Conservation (phyloP, 2,797 vertebrate species). For the Micropoecilia bifurca region DNA sequence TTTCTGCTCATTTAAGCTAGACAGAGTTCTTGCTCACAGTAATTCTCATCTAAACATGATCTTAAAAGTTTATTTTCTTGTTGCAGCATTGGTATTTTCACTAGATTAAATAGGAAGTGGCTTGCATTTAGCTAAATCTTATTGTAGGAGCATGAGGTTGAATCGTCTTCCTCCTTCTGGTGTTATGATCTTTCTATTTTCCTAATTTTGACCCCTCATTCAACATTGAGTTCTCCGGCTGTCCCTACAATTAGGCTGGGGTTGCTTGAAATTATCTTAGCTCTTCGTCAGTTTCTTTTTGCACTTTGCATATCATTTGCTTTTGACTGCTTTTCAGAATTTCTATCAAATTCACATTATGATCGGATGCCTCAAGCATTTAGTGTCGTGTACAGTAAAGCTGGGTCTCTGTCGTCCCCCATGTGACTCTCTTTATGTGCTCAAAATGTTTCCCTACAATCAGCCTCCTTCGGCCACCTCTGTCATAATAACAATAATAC, state of each 20-base stretch:
- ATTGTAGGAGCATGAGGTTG: not conserved
- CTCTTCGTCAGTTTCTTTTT: not conserved
- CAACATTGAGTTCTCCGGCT: not conserved
- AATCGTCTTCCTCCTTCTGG: not conserved
- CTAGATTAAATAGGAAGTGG: not conserved
- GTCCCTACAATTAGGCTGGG: not conserved
- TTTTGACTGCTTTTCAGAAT: not conserved
- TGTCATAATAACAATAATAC: not conserved
- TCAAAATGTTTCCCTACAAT: not conserved
- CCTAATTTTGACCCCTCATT: not conserved
- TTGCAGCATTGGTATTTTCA: not conserved
- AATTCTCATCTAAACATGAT: not conserved
- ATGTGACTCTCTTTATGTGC: not conserved
- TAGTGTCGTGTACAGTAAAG: conserved; percentile 22
- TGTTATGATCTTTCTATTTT: not conserved
- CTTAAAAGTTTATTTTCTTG: not conserved
- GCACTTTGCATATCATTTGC: conserved; percentile 15
- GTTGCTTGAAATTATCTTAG: conserved; percentile 16
- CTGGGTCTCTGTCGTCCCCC: not conserved
- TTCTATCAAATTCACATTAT: conserved; percentile 9
- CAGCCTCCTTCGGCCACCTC: not conserved
- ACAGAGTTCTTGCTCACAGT: conserved; percentile 1
- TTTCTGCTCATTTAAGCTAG: conserved; percentile 23
- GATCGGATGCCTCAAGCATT: conserved; percentile 25
- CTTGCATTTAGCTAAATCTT: not conserved